Evolutionary conservation across 2,113 vertebrate genomes (phyloP), one percentile per base, ranked within the genome.

Genomic region (Nothocercus nigrocapillus): DNA sequence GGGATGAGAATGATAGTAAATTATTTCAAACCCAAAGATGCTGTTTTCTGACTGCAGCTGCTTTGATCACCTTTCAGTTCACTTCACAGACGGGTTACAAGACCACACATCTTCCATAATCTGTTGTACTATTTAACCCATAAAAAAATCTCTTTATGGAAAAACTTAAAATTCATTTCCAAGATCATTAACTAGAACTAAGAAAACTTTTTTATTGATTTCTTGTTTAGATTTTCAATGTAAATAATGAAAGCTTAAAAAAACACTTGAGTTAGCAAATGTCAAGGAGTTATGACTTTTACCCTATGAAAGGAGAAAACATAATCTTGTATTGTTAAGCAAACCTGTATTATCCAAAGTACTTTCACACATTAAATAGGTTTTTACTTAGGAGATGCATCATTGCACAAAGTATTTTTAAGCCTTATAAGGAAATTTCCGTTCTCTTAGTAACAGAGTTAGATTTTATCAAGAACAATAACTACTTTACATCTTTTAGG

Each of bases 281-380:
- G 4, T 74, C 79, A 77, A 17, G 4, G 1, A 51, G 24, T 85
- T 89, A 47, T 4, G 38, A 82, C 38, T 69, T 80, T 82, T 87
- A 2, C 73, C 82, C 61, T 85, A n/a, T 82, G 59, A 82, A 34
- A 1, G 3, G 3, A 24, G 3, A 14, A 3, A 0, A 2, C 36
- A 53, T 64, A 61, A 32, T 9, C 13, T 47, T 68, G 5, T 6
- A 45, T 67, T 82, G 34, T 51, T 72, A 64, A 72, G 13, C 7
- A 90, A 75, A 79, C 24, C 34, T 69, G 1, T 64, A 32, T 75
- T 90, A 64, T 83, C 24, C 3, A 16, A 67, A 78, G 21, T 79
- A 53, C 13, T 32, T 3, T 56, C 22, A 42, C 24, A 22, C 4
- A 45, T 47, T 51, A 89, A 81, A 70, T 20, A 72, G 10, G 11